Conservation (phyloP, 2,888 invertebrate genomes). For the Leucophora obtusa region DNA sequence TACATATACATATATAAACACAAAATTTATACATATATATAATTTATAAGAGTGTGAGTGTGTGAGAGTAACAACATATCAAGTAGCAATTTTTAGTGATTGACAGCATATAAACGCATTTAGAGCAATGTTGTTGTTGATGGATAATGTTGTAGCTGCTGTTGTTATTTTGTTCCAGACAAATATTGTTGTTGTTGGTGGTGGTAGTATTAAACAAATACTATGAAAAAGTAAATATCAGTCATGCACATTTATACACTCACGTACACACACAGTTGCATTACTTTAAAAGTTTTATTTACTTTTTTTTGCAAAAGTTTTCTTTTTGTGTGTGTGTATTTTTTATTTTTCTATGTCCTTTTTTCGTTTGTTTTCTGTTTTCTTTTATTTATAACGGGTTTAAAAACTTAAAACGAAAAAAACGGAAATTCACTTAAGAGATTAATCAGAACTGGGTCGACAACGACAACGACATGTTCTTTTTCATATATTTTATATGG, state of each 20-base stretch:
- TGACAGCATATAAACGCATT: constrained; percentile 6
- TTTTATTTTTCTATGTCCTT: neutral
- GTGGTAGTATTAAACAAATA: neutral
- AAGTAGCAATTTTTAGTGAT: constrained; percentile 21
- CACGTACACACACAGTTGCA: constrained; percentile 1
- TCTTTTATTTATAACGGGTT: constrained; percentile 15
- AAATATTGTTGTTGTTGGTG: constrained; percentile 14
- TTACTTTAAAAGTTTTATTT: neutral
- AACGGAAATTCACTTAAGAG: constrained; percentile 15
- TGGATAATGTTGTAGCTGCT: constrained; percentile 12
- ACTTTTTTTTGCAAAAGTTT: neutral
- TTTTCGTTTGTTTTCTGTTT: neutral
- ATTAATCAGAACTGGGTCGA: too few relatives aligned
- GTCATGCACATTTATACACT: constrained; percentile 5
- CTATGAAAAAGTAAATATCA: neutral
- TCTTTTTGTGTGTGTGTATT: neutral
- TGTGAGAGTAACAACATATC: constrained; percentile 6
- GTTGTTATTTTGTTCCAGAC: neutral
- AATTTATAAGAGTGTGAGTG: neutral
- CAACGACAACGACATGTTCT: too few relatives aligned
- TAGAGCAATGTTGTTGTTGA: constrained; percentile 14
- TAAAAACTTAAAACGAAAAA: neutral
- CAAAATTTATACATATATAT: too few relatives aligned
- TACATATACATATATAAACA: neutral
- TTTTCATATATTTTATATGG: too few relatives aligned